Evolutionary conservation across 2,888 invertebrate species (phyloP).

Genomic region (Cataglyphis altisquamis): DNA sequence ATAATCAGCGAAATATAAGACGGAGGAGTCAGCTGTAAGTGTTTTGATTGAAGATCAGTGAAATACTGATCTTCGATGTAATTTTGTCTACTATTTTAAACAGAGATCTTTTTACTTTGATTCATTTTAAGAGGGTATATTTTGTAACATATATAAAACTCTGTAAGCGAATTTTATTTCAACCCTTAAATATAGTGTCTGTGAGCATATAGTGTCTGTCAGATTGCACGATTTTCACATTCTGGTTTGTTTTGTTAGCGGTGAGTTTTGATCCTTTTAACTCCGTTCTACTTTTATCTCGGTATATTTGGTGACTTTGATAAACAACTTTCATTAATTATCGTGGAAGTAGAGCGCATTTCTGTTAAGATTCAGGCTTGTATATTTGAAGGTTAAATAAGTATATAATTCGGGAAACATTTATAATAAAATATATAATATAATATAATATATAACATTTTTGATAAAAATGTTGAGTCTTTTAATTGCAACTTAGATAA

Average conservation of each 20-base stretch:
- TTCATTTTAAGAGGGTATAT: background rate
- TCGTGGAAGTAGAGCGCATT: background rate
- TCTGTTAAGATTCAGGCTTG: background rate
- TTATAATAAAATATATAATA: background rate
- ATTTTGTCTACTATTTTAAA: background rate
- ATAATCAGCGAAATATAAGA: background rate
- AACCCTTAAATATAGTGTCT: background rate
- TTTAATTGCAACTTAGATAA: background rate
- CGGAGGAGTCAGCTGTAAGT: background rate
- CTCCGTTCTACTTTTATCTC: background rate
- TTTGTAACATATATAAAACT: background rate
- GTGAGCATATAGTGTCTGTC: background rate
- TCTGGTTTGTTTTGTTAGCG: constrained; percentile 7
- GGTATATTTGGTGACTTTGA: background rate
- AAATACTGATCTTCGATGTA: background rate
- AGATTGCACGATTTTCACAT: background rate
- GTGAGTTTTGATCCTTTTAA: constrained; percentile 3
- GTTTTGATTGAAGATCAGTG: no score
- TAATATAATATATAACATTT: constrained; percentile 3
- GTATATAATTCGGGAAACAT: background rate
- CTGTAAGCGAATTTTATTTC: background rate
- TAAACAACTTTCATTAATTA: background rate
- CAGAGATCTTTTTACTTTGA: background rate
- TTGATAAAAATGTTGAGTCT: background rate
- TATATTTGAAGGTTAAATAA: background rate